Evolutionary conservation across 2,797 vertebrate genomes (phyloP).

Genomic region (Poeciliopsis infans): DNA sequence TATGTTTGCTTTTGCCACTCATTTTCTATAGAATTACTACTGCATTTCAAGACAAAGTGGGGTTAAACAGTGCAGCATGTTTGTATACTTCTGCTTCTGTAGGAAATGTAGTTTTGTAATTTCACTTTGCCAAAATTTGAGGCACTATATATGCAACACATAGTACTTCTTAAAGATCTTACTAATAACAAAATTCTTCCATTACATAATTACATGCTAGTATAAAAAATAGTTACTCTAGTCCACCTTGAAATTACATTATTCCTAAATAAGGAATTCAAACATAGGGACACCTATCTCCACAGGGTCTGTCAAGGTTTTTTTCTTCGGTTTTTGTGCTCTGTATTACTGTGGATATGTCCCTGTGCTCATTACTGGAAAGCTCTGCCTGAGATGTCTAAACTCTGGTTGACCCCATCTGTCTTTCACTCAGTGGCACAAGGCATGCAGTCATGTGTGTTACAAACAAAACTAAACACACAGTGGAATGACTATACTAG

Average conservation of each 20-base stretch:
- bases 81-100: background rate
- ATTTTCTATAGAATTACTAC: background rate
- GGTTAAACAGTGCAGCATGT: background rate
- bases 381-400: background rate
- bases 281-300: background rate
- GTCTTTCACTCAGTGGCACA: background rate
- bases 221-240: background rate
- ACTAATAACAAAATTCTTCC: background rate
- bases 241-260: background rate
- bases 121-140: background rate
- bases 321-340: background rate
- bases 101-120: background rate
- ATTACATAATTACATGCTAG: background rate
- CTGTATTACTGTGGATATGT: background rate
- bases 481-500: background rate
- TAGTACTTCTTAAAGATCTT: background rate
- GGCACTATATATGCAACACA: background rate
- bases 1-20: background rate
- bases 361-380: slow-evolving; percentile 7
- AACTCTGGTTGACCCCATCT: background rate
- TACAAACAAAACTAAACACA: background rate
- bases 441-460: background rate
- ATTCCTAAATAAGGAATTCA: background rate
- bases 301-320: background rate
- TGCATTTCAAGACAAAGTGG: background rate